Conservation (phyloP, 1,140 invertebrate species). For the Hylaeus volcanicus region DNA sequence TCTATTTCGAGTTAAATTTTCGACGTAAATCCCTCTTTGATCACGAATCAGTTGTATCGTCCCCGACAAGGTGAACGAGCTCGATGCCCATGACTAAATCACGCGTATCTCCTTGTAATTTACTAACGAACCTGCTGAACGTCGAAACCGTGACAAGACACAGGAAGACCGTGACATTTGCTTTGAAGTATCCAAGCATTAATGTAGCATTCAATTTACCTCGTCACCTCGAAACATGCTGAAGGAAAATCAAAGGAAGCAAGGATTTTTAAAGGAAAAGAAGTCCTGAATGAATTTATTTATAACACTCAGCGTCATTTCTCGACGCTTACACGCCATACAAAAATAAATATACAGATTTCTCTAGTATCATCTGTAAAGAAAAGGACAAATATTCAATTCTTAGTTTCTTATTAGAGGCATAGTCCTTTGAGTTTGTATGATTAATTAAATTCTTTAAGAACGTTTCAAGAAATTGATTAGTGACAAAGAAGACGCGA, state of each 20-base stretch:
- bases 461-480: too few species aligned
- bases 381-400: too few species aligned
- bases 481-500: too few species aligned
- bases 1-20: neutral
- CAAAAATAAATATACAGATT: neutral
- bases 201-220: constrained; percentile 40
- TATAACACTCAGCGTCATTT: neutral
- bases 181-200: constrained; percentile 28
- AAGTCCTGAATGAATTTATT: neutral
- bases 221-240: neutral
- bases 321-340: too few species aligned
- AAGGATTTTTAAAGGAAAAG: neutral
- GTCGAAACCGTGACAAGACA: neutral
- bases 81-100: constrained; percentile 3
- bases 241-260: neutral
- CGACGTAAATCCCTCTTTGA: neutral
- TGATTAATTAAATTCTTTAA: too few species aligned
- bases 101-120: constrained; percentile 45
- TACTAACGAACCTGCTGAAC: constrained; percentile 52
- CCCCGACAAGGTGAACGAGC: neutral
- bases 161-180: neutral
- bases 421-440: too few species aligned
- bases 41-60: neutral
- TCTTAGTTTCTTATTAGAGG: too few species aligned
- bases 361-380: too few species aligned